These are phyloP conservation scores for Bellardia pandia DNA, from an alignment of 2,888 invertebrate species.

Conservation along the genomic window DNA sequence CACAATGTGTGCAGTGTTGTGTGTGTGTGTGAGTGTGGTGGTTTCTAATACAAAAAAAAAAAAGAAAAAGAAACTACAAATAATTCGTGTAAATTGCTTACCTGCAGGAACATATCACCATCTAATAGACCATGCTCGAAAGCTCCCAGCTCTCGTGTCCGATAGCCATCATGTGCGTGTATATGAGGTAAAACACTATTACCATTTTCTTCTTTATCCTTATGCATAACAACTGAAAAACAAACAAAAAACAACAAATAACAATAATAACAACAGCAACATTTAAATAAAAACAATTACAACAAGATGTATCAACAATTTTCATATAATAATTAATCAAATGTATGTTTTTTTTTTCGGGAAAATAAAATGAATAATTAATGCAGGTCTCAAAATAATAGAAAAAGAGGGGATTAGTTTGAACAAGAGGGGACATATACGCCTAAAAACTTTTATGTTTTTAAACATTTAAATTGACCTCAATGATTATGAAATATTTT, in stretches of 20 bases:
- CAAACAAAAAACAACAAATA: conserved; percentile 81
- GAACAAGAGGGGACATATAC: too few species aligned
- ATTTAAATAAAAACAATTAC: conserved; percentile 4
- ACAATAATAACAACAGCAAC: conserved; percentile 4
- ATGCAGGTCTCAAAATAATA: background rate
- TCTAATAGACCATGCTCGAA: conserved; percentile 96
- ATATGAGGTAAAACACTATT: conserved; percentile 86
- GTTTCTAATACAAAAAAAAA: background rate
- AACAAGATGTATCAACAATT: conserved; percentile 26
- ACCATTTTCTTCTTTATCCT: conserved; percentile 95
- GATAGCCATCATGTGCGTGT: conserved; percentile 86
- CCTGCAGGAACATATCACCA: conserved; percentile 98
- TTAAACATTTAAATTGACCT: too few species aligned
- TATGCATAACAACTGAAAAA: conserved; percentile 95
- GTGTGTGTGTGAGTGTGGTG: background rate
- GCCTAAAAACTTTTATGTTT: too few species aligned
- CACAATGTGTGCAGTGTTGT: background rate
- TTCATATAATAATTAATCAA: conserved; percentile 54
- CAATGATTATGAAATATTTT: too few species aligned
- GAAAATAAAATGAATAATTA: conserved; percentile 31
- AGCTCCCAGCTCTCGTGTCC: conserved; percentile 91
- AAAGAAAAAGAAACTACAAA: background rate
- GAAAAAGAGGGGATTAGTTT: background rate
- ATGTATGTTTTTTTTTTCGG: background rate
- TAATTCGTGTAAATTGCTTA: conserved; percentile 83